Base-by-base conservation (phyloP, 1,140 invertebrate genomes). In the Cheumatopsyche charites region DNA sequence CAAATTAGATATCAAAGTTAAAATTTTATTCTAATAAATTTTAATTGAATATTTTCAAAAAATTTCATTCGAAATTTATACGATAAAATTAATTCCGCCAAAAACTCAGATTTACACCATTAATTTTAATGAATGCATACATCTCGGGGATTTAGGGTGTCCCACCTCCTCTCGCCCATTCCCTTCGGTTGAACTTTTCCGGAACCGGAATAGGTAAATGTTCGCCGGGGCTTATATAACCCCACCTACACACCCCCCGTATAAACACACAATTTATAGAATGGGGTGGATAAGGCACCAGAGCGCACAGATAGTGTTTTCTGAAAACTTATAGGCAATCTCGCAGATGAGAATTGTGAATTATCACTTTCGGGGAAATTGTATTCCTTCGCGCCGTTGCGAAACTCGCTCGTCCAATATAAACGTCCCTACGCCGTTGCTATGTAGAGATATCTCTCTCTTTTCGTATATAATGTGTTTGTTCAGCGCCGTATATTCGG, bases 241-340 rank as follows among this genome's bases (percentile, higher is more conserved):
- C 43, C 49, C 72, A 74, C 73, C 73, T 52, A 71, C 67, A 68
- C 67, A 36, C 29, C 29, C n/a, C n/a, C 67, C 25, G 67, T 69
- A 75, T 75, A 75, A 75, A 75, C 74, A 75, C 74, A 75, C 74
- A 73, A 75, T 75, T 75, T 75, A 75, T 75, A 70, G 67, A 67
- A 67, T 41, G 68, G 63, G 67, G 29, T 4, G 74, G 74, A 63
- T 67, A 68, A 71, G 71, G 47, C 55, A 55, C 62, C 47, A 67
- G 49, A 62, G 66, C 66, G 70, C 41, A 70, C 73, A 70, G 73
- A 75, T 75, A 73, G 74, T 75, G 74, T 75, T 75, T 70, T 73
- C 74, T 21, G 26, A 75, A 71, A 75, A 75, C 71, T 75, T 75
- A 75, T 75, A 75, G 74, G 74, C 74, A 75, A 75, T 75, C 74